Evolutionary conservation across 1,140 invertebrate genomes (phyloP), one percentile per base, ranked within the genome.

Genomic region (Chionoecetes opilio): DNA sequence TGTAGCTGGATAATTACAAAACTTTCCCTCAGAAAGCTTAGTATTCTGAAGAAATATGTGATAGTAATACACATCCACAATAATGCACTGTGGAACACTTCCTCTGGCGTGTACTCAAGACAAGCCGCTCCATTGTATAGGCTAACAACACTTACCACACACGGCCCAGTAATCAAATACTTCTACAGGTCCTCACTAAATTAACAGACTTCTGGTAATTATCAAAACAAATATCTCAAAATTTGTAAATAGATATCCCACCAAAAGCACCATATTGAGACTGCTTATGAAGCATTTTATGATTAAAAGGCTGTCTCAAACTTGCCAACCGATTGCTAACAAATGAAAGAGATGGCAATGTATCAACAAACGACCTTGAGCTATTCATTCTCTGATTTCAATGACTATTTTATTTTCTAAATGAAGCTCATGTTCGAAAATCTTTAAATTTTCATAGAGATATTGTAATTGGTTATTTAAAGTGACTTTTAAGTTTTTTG

Each of bases 1-100:
- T 75, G 63, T 75, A 75, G n/a, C n/a, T 75, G 63, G n/a, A 75
- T 75, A 75, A 75, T 75, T 75, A 75, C 63, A 75, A n/a, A 75
- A 75, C 63, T 11, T 75, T 6, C 63, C 63, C n/a, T 75, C 63
- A 75, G 21, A 75, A 75, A 75, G 63, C 63, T 75, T 26, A 75
- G 63, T 11, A n/a, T n/a, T 11, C n/a, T n/a, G 63, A 75, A 75
- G 63, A 75, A 75, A 5, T n/a, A n/a, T n/a, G n/a, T 21, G 46
- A n/a, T 75, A 21, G n/a, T 75, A 75, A 75, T 1, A 6, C 26
- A 75, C 63, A 75, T n/a, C 63, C 26, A 26, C 21, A 75, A n/a
- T 75, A 75, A 17, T 75, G 11, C n/a, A 75, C n/a, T 21, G 63
- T n/a, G 21, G 63, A 26, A 75, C 63, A 75, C 3, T 9, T 63